Base-by-base conservation (phyloP, 2,888 invertebrate species). In the Eristalis intricaria region DNA sequence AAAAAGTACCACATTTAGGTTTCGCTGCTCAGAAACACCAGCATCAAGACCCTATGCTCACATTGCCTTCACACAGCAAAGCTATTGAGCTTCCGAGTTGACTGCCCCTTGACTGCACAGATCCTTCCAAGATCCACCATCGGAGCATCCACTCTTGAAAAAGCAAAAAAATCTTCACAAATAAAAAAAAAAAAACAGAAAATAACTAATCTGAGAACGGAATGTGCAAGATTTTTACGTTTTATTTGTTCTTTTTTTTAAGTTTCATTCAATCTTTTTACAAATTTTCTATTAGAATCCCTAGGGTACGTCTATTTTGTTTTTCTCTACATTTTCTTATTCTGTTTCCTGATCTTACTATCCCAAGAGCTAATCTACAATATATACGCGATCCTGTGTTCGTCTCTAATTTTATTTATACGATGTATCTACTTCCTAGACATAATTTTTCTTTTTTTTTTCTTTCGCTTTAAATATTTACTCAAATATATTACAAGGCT, bases 401-500 rank as follows among this genome's bases (percentile, higher is more conserved):
- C 50, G 63, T 73, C 65, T 77, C 2, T 58, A 64, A 35, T 68
- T 85, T 78, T 82, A 58, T 75, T 32, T 61, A 79, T 86, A 75
- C 75, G 75, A 75, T 78, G 78, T 86, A 15, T 70, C 65, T 83
- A 86, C 74, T 82, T 65, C n/a, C 77, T 85, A 85, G 60, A 65
- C 35, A 26, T 70, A 43, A 50, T 76, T 68, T 23, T 56, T 35
- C 64, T 32, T 35, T 61, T 26, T 56, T 35, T 75, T 23, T 50
- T 56, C 65, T 77, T 65, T 63, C 43, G 71, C 73, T 74, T 74
- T 82, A 71, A 77, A 60, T 82, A 32, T 68, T 76, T 78, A 61
- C 70, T 89, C 77, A 81, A 84, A 88, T 89, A 83, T 89, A 86
- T 86, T 86, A 88, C 83, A 79, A 79, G 70, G 70, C 78, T 86